These are phyloP conservation scores for Hucho hucho DNA, from an alignment of 2,113 vertebrate genomes.

Conservation along the genomic window DNA sequence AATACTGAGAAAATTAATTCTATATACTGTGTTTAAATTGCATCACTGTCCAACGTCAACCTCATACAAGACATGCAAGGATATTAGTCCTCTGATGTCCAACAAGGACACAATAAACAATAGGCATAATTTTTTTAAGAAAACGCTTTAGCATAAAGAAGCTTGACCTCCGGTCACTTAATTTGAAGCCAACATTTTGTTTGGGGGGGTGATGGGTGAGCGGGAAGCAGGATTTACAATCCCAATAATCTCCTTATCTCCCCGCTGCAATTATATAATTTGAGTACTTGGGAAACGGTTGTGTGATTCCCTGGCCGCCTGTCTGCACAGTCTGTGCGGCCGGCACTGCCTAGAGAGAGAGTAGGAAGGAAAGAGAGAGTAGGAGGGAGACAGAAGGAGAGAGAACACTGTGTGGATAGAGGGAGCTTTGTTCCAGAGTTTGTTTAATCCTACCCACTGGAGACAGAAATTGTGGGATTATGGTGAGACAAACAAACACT, in stretches of 20 bases:
- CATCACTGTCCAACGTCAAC: too few species aligned
- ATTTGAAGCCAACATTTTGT: background rate
- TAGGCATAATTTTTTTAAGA: too few species aligned
- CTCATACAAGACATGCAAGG: too few species aligned
- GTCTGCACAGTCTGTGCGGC: background rate
- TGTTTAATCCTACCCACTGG: conserved; percentile 31
- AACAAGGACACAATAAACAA: too few species aligned
- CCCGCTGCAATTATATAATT: conserved; percentile 16
- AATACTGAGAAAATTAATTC: too few species aligned
- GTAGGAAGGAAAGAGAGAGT: background rate
- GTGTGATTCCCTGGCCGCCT: background rate
- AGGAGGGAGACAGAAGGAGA: too few species aligned
- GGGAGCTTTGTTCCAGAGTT: background rate
- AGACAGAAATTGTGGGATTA: conserved; percentile 39
- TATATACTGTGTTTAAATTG: too few species aligned
- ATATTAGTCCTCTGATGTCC: too few species aligned
- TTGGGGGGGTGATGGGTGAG: background rate
- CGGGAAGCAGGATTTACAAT: conserved; percentile 18
- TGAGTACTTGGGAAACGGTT: background rate
- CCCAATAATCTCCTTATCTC: conserved; percentile 47
- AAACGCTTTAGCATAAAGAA: background rate
- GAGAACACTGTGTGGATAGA: background rate
- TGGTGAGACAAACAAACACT: conserved; percentile 28
- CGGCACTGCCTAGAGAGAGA: background rate
- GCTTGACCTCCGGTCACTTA: background rate